A percentile compares a stretch with the other conserved stretches of the same genome.
These are phyloP conservation scores for Ernsta delagoae DNA, from an alignment of 2,888 invertebrate genomes.

Conservation along the genomic window DNA sequence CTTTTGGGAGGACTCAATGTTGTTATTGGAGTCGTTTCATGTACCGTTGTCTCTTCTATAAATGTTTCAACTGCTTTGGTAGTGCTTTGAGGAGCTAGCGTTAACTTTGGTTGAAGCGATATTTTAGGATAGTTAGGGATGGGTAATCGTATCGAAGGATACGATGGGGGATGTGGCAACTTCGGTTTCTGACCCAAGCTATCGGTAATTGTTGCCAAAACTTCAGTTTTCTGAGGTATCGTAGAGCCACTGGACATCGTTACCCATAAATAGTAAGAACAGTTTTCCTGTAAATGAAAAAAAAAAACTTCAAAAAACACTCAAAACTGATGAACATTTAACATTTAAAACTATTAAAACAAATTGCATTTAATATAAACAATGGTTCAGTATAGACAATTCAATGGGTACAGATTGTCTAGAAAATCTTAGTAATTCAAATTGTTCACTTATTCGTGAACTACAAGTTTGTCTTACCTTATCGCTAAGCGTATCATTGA, in stretches of 20 bases:
- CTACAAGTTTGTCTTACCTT: constrained; percentile 81
- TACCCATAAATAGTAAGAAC: constrained; percentile 75
- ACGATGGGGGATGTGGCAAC: constrained; percentile 61
- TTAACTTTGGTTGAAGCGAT: constrained; percentile 52
- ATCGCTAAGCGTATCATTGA: constrained; percentile 91
- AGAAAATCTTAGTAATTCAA: too few relatives aligned
- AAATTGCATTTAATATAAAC: too few relatives aligned
- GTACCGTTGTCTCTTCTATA: constrained; percentile 60
- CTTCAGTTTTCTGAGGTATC: constrained; percentile 72
- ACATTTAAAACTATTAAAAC: too few relatives aligned
- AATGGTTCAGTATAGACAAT: too few relatives aligned
- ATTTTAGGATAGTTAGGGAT: constrained; percentile 41
- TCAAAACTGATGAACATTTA: too few relatives aligned
- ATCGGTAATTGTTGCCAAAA: constrained; percentile 70
- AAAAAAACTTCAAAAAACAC: background rate
- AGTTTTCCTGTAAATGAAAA: constrained; percentile 68
- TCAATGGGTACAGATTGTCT: too few relatives aligned
- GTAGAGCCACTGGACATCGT: constrained; percentile 67
- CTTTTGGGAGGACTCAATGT: constrained; percentile 57
- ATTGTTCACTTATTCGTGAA: too few relatives aligned
- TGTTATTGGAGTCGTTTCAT: constrained; percentile 62
- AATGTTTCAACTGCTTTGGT: constrained; percentile 64
- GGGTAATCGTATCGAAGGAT: too few relatives aligned
- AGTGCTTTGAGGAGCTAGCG: constrained; percentile 55
- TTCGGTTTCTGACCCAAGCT: constrained; percentile 57